Conservation (phyloP, 2,888 invertebrate species). For the Stenurella melanura region DNA sequence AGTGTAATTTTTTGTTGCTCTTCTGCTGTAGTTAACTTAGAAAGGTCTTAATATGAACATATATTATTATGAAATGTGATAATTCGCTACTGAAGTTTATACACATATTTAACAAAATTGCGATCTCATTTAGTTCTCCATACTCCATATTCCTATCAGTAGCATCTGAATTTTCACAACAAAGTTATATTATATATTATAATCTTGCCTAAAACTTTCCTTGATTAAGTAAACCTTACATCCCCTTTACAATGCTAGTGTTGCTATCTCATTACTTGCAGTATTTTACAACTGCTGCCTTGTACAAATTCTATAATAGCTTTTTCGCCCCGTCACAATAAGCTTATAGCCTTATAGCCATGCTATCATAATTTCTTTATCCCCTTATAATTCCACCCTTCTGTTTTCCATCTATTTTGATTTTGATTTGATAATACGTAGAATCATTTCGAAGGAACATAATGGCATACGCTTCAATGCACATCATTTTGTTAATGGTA, state of each 20-base stretch:
- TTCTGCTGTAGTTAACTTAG: too few species aligned
- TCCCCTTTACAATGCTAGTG: slow-evolving; percentile 3
- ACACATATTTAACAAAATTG: not conserved
- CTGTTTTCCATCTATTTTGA: slow-evolving; percentile 66
- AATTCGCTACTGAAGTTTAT: too few species aligned
- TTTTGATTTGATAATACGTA: slow-evolving; percentile 65
- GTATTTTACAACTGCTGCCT: slow-evolving; percentile 40
- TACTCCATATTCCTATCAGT: not conserved
- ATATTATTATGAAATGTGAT: too few species aligned
- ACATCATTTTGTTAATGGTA: slow-evolving; percentile 57
- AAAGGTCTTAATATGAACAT: too few species aligned
- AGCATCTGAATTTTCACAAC: not conserved
- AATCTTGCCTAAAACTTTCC: not conserved
- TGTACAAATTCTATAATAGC: slow-evolving; percentile 56
- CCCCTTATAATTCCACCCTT: slow-evolving; percentile 62
- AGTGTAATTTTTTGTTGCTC: too few species aligned
- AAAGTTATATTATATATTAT: not conserved
- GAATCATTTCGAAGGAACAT: slow-evolving; percentile 58
- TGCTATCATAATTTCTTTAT: slow-evolving; percentile 57
- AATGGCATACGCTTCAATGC: slow-evolving; percentile 59
- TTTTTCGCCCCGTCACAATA: slow-evolving; percentile 50
- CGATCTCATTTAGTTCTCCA: not conserved
- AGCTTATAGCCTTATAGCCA: slow-evolving; percentile 45
- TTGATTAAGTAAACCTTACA: slow-evolving; percentile 3
- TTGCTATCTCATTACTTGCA: slow-evolving; percentile 21